These are phyloP conservation scores for Hypothenemus hampei DNA, from an alignment of 1,140 invertebrate species.

Conservation along the genomic window DNA sequence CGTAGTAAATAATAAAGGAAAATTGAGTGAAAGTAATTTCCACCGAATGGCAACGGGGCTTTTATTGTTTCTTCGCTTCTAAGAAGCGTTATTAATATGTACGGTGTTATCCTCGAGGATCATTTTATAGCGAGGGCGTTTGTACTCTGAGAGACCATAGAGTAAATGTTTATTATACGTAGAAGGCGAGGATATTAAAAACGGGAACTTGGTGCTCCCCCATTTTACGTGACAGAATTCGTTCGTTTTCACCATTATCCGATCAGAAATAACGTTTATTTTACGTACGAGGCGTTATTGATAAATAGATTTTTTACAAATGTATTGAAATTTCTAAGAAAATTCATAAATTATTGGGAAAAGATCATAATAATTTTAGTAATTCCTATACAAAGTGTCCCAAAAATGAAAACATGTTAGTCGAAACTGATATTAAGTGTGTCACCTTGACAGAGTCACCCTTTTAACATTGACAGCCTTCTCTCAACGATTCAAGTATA, in stretches of 20 bases:
- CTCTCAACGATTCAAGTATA: too few species aligned
- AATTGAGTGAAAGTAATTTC: conserved; percentile 22
- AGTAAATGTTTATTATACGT: conserved; percentile 26
- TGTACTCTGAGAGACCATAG: conserved; percentile 24
- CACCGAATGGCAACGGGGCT: too few species aligned
- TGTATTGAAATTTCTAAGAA: too few species aligned
- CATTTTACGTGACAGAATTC: conserved; percentile 28
- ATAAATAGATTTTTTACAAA: too few species aligned
- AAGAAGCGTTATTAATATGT: conserved; percentile 28
- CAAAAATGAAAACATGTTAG: too few species aligned
- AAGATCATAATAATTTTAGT: too few species aligned
- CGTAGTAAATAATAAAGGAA: conserved; percentile 17
- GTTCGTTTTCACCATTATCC: conserved; percentile 14
- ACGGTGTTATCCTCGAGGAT: conserved; percentile 24
- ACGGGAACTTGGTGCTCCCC: conserved; percentile 19
- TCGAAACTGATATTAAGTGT: too few species aligned
- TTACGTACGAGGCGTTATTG: too few species aligned
- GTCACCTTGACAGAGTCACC: too few species aligned
- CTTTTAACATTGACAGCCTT: too few species aligned
- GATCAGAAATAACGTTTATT: conserved; percentile 29
- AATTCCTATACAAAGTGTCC: too few species aligned
- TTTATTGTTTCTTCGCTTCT: conserved; percentile 26
- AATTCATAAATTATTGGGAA: too few species aligned
- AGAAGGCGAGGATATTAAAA: conserved; percentile 26
- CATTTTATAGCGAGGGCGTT: conserved; percentile 21